Evolutionary conservation across 2,797 vertebrate species (phyloP).

Genomic region (Xenops minutus): DNA sequence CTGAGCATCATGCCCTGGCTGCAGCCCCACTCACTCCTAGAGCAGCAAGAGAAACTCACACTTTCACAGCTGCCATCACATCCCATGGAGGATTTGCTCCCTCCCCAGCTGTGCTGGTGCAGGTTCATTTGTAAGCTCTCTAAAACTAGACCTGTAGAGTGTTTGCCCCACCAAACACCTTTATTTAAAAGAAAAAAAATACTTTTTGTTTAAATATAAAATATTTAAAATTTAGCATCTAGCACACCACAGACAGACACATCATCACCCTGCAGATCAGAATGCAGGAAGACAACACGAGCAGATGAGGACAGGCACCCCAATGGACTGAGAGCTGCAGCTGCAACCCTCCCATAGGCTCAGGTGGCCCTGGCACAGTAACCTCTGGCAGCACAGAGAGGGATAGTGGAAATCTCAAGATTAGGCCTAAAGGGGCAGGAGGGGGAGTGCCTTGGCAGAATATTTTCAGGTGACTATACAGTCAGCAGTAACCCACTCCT

Average conservation of each 20-base stretch:
- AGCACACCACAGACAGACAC: too few relatives aligned
- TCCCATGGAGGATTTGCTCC: neutral
- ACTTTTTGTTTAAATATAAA: neutral
- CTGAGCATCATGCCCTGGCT: fast-evolving
- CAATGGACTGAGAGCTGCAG: neutral
- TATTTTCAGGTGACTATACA: neutral
- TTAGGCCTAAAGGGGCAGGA: neutral
- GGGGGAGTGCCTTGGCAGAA: fast-evolving
- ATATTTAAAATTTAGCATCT: neutral
- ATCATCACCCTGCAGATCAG: too few relatives aligned
- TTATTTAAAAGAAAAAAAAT: neutral
- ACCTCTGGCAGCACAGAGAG: neutral
- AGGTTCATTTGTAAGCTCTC: neutral
- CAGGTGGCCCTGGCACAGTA: neutral
- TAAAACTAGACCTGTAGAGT: neutral
- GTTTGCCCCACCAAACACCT: neutral
- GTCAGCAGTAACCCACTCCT: neutral
- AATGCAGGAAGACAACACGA: too few relatives aligned
- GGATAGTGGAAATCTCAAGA: neutral
- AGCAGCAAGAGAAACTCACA: neutral
- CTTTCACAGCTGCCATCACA: neutral
- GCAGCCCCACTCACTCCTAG: neutral
- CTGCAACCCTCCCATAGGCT: neutral
- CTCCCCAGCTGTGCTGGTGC: neutral
- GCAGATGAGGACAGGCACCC: too few relatives aligned